phyloP scores from a whole-genome alignment of 53 echinoderm and acorn worm genomes.

The Paracentrotus lividus region DNA sequence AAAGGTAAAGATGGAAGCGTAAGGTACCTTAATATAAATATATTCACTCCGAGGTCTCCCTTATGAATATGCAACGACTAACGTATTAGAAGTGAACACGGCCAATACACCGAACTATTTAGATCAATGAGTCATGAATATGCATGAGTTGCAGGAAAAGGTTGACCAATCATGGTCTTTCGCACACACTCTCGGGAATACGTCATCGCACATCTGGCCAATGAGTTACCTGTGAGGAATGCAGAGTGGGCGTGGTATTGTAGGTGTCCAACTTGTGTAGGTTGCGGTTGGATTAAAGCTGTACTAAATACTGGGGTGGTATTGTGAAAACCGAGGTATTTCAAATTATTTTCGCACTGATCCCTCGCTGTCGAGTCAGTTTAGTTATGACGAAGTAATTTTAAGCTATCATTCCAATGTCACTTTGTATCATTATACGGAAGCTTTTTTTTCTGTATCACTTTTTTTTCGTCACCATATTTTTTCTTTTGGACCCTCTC shows the following conservation, averaged over 20 bases:
- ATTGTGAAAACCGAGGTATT: not conserved
- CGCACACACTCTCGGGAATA: not conserved
- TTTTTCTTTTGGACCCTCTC: not conserved
- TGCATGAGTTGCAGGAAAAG: not conserved
- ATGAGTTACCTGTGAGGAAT: slow-evolving; percentile 40
- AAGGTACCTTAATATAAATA: too few species aligned
- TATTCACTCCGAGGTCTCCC: not conserved
- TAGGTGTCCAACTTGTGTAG: not conserved
- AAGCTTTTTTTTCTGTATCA: too few species aligned
- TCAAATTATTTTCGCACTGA: not conserved
- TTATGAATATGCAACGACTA: not conserved
- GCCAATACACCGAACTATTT: not conserved
- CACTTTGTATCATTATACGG: not conserved
- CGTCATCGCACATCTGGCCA: slow-evolving; percentile 48
- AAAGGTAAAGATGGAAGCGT: too few species aligned
- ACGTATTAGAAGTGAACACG: not conserved
- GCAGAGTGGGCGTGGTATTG: too few species aligned
- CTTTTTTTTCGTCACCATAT: not conserved
- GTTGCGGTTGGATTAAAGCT: not conserved
- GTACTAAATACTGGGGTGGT: not conserved
- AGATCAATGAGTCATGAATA: not conserved
- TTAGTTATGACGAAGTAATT: not conserved
- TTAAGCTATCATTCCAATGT: not conserved
- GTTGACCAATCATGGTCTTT: slow-evolving; percentile 29
- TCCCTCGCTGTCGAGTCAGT: not conserved